Evolutionary conservation across 2,888 invertebrate genomes (phyloP), one percentile per base, ranked within the genome.

Genomic region (Phanerotoma sp.): DNA sequence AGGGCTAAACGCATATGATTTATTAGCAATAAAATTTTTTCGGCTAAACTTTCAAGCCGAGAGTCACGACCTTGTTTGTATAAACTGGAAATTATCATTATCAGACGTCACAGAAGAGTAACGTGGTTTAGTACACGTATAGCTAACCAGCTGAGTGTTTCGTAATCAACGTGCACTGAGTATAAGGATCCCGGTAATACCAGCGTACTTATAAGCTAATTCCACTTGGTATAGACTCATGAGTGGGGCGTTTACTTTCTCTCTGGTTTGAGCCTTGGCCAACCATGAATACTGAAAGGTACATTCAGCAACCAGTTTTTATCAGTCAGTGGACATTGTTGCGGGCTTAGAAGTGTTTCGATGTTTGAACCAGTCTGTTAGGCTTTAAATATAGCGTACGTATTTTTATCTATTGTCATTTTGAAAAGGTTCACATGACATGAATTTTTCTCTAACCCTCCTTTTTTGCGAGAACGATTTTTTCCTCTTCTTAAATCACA

Each of bases 281-380:
- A 40, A 38, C 15, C 55, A 49, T 50, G 41, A 42, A 38, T 44
- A 46, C 44, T 44, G 45, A 40, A 51, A 60, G 63, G 37, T 30
- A 66, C 72, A 74, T 70, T 75, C 73, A 63, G 63, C 70, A 62
- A 60, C 61, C 66, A 67, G 73, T 76, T 75, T 75, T 75, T 73
- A 73, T 70, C 68, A 71, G 73, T 61, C 66, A 60, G 44, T 54
- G 51, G 42, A 45, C 40, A 53, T 45, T 53, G 60, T 60, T 50
- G 54, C 33, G 32, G 46, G 37, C 28, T 42, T 45, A 42, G 40
- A 58, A 28, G 48, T 48, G 41, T 49, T 53, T 37, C 28, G 32
- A 32, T 44, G 32, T 51, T 15, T 40, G 45, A 30, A 45, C 40
- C 25, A 45, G 44, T 16, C 54, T 38, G 10, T 18, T 30, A 49